Evolutionary conservation across 2,888 invertebrate genomes (phyloP).

Genomic region (Geotrupes spiniger): DNA sequence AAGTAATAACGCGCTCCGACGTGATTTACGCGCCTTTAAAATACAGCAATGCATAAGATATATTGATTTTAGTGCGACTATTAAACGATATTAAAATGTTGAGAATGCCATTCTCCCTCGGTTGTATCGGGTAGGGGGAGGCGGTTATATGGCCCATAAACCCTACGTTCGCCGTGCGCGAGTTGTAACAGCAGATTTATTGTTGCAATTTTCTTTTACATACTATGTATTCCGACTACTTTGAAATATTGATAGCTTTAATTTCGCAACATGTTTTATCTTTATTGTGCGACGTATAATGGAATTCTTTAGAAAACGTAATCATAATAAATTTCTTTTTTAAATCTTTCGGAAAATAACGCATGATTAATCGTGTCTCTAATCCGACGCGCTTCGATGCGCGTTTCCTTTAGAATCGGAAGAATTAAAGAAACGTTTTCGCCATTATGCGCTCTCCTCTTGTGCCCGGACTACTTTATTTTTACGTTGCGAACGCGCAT

Average conservation of each 20-base stretch:
- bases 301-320: slow-evolving; percentile 16
- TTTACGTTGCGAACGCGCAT: background rate
- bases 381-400: slow-evolving; percentile 8
- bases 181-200: slow-evolving; percentile 47
- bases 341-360: slow-evolving; percentile 12
- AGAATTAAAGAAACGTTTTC: slow-evolving; percentile 1
- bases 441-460: background rate
- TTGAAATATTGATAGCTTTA: slow-evolving; percentile 40
- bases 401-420: background rate
- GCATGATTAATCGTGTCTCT: slow-evolving; percentile 17
- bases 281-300: slow-evolving; percentile 20
- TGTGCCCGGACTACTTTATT: background rate
- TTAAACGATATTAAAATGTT: slow-evolving; percentile 42
- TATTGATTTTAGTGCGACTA: slow-evolving; percentile 24
- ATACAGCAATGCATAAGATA: background rate
- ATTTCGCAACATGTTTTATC: slow-evolving; percentile 33
- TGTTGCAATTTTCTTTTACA: slow-evolving; percentile 47
- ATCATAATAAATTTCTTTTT: slow-evolving; percentile 19
- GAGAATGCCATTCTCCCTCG: slow-evolving; percentile 37
- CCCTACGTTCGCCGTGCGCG: slow-evolving; percentile 41
- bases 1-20: slow-evolving; percentile 1
- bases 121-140: slow-evolving; percentile 32
- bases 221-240: slow-evolving; percentile 36
- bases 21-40: slow-evolving; percentile 4
- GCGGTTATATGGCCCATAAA: slow-evolving; percentile 44